Evolutionary conservation across 2,888 invertebrate species (phyloP), one percentile per base, ranked within the genome.

Genomic region (Habroteleia sp.): DNA sequence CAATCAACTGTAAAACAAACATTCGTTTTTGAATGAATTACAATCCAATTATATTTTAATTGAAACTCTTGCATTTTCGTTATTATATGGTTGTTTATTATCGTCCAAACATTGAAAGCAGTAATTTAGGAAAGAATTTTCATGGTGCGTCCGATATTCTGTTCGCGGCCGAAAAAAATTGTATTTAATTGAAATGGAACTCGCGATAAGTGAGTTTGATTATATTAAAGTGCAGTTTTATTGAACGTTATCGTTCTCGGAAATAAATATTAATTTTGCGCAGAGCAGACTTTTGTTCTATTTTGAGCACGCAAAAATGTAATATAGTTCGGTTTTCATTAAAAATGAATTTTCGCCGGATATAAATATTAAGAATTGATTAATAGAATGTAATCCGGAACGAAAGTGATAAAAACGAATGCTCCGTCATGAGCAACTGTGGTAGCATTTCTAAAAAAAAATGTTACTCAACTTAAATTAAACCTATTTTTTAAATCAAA

Each of bases 21-120:
- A 35, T 13, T 33, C 35, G 23, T 20, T 50, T 35, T 35, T 35
- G 23, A 10, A 35, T 20, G 50, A 50, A 35, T 50, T 50, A 50
- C 50, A 50, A 35, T 35, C 50, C 50, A 35, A 50, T 50, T 50
- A 50, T 50, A 50, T 50, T 50, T 50, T 50, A 50, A 50, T 50
- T 35, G 50, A 23, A 50, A 50, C 50, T 23, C 35, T 35, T 35
- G 48, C 8, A 23, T 23, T 33, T 35, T 23, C 50, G 13, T 50
- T 50, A 50, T 50, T 35, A 33, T 27, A 50, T 8, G 50, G 14
- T 50, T 33, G 35, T 50, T 50, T 50, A 31, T 48, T 48, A 20
- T 17, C 31, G 17, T 3, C 3, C 31, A 23, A 10, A 17, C 17
- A 11, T 17, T 4, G 29, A 48, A 11, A 48, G 29, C 31, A 48